A percentile compares a stretch with the other conserved stretches of the same genome.
These are phyloP conservation scores for Girardia tigrina DNA, from an alignment of 2,888 invertebrate species.

Conservation along the genomic window DNA sequence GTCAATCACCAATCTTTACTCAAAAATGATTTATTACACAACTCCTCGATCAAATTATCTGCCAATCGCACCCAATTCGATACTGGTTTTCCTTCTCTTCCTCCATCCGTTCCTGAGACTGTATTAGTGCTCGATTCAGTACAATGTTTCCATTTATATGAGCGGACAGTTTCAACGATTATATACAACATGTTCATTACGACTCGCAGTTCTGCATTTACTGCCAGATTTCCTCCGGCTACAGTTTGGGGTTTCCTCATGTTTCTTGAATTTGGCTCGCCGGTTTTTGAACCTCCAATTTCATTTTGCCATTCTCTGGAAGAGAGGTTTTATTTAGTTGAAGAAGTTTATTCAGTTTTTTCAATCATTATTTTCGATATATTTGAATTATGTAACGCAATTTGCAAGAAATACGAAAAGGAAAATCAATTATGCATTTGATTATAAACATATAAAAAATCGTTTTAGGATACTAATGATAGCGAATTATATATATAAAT, in stretches of 20 bases:
- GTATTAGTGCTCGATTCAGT: no score
- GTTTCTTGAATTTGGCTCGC: background rate
- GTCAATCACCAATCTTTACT: background rate
- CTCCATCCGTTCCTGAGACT: no score
- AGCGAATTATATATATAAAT: no score
- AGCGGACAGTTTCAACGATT: slow-evolving; percentile 78
- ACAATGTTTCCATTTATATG: slow-evolving; percentile 7
- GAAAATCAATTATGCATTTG: background rate
- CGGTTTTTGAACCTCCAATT: background rate
- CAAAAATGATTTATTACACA: slow-evolving; percentile 49
- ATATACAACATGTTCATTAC: slow-evolving; percentile 82
- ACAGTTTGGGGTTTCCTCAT: slow-evolving; percentile 3
- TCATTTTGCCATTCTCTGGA: background rate
- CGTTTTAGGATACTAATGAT: no score
- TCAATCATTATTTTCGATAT: no score
- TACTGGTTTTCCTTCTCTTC: background rate
- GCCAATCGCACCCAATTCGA: slow-evolving; percentile 49
- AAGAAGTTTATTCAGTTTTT: no score
- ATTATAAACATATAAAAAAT: background rate
- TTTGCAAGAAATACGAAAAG: no score
- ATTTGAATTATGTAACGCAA: no score
- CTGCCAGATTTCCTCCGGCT: slow-evolving; percentile 57
- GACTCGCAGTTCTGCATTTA: slow-evolving; percentile 72
- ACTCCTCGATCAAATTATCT: slow-evolving; percentile 56
- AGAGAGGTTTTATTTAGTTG: no score